phyloP scores from a whole-genome alignment of 1,140 invertebrate species.

The Drosophila mojavensis region DNA sequence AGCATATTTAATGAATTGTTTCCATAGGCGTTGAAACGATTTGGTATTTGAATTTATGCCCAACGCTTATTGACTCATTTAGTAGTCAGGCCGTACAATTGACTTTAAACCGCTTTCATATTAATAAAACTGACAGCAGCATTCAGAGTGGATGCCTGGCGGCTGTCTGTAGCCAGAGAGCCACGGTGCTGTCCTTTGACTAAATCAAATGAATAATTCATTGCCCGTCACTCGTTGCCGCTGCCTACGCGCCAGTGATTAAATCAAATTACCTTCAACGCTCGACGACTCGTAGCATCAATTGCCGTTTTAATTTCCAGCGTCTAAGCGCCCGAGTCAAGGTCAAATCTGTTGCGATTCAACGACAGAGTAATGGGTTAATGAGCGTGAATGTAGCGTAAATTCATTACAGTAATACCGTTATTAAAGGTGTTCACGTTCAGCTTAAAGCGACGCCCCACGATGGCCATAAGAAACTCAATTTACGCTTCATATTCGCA shows the following conservation, averaged over 20 bases:
- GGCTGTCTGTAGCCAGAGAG: constrained; percentile 8
- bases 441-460: neutral
- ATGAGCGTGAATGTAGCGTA: constrained; percentile 39
- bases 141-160: neutral
- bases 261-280: constrained; percentile 61
- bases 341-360: constrained; percentile 20
- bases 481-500: constrained; percentile 51
- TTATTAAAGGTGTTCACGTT: neutral
- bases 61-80: constrained; percentile 29
- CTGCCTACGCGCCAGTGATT: constrained; percentile 61
- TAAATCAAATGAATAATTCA: constrained; percentile 61
- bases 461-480: constrained; percentile 16
- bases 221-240: constrained; percentile 40
- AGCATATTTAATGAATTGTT: constrained; percentile 6
- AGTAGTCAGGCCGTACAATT: constrained; percentile 46
- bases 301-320: neutral
- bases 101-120: constrained; percentile 26
- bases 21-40: neutral
- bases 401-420: constrained; percentile 27
- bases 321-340: constrained; percentile 26
- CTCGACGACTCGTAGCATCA: neutral
- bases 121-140: constrained; percentile 32
- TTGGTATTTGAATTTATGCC: constrained; percentile 20
- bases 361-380: constrained; percentile 44
- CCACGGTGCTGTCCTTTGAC: constrained; percentile 35